phyloP scores from a whole-genome alignment of 2,888 invertebrate genomes.

The Nemoura dubitans region DNA sequence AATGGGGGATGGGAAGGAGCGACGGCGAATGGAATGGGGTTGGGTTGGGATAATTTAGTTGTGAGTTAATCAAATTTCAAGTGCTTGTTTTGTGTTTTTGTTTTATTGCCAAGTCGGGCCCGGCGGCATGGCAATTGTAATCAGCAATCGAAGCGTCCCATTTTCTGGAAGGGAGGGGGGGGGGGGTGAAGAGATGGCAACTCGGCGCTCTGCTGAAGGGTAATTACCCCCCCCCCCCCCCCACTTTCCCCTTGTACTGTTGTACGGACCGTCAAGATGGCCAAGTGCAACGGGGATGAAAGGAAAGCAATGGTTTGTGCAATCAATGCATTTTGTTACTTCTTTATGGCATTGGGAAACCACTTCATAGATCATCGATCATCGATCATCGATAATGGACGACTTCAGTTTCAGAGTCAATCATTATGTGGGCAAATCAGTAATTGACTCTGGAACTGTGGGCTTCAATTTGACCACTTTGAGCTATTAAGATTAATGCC shows the following conservation, averaged over 20 bases:
- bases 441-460: no score
- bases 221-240: neutral
- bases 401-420: no score
- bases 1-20: neutral
- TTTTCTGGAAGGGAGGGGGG: neutral
- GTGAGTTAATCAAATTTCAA: constrained; percentile 38
- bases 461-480: no score
- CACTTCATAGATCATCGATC: no score
- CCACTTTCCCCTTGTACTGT: no score
- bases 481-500: no score
- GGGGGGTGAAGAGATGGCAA: neutral
- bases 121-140: neutral
- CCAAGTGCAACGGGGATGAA: neutral
- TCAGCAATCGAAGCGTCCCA: neutral
- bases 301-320: neutral
- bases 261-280: neutral
- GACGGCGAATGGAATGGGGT: neutral
- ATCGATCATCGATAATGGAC: no score
- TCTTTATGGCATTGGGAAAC: no score
- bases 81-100: constrained; percentile 31
- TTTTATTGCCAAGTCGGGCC: constrained; percentile 23
- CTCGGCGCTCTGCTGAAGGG: neutral
- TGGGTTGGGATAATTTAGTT: constrained; percentile 37
- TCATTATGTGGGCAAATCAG: no score
- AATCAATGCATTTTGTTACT: no score